Base-by-base conservation (phyloP, 2,888 invertebrate genomes). In the Zootermopsis nevadensis region DNA sequence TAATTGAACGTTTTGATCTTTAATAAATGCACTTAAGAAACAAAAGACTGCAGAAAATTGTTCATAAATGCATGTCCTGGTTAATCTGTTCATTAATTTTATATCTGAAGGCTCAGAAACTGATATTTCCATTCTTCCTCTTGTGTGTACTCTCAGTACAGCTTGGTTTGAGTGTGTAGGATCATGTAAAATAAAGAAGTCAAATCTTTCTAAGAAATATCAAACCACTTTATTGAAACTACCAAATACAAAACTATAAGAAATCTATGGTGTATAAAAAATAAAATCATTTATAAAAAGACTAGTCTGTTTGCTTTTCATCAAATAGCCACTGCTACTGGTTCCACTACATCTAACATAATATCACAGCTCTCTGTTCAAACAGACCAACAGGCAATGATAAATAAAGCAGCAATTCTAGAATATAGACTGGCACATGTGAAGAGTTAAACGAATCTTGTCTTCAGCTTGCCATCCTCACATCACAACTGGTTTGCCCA, bases 401-500 rank as follows among this genome's bases (percentile, higher is more conserved):
- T 0, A 60, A 60, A 12, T 60, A 60, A 60, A 60, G n/a, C 27
- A 27, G n/a, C n/a, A n/a, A n/a, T n/a, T n/a, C n/a, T n/a, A 60
- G 60, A 27, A 27, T 60, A 60, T 60, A 27, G 27, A 60, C 60
- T 60, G 60, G 60, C 60, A 60, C 60, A 2, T 60, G 27, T 60
- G 60, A 48, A 48, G 48, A 48, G 15, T 48, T 48, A 48, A 48
- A 48, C 15, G n/a, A n/a, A 60, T 60, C 60, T 60, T 60, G 60
- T 60, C 60, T 60, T 15, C 60, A 27, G n/a, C 27, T 60, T 55
- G 27, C n/a, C 76, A 38, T 80, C 67, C 24, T 33, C 33, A 60
- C 72, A 42, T 82, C 84, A 84, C 82, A 84, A 83, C 77, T 66
- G 74, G 82, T 81, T 76, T 53, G 84, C 80, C 84, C 81, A 77